Evolutionary conservation across 2,797 vertebrate species (phyloP), one percentile per base, ranked within the genome.

Genomic region (Chromis chromis): DNA sequence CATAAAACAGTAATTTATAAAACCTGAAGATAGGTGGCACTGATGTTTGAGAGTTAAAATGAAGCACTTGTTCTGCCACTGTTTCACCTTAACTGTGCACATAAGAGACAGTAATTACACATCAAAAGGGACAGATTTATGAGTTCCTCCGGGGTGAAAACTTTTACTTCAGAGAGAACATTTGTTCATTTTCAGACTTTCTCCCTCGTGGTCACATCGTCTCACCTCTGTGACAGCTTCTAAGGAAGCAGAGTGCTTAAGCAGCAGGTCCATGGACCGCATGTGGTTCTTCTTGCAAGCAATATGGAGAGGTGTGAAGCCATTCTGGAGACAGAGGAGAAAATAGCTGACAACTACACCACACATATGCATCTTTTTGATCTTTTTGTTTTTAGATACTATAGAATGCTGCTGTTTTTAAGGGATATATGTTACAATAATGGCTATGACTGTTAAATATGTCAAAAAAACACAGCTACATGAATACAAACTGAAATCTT

Each of bases 231-330:
- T 99, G 83, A 99, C 97, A 0, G 98, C 97, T 1, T 99, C 98
- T 0, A 98, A 95, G 60, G 97, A 98, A 42, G 98, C 97, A 0
- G 97, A 97, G 0, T 96, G 97, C 91, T 98, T 99, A 71, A 99
- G 93, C 76, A 99, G 95, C 81, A 99, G 94, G 81, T 99, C 98
- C 98, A 99, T 98, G 75, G 97, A 97, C 0, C 96, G 94, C 88
- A 97, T 94, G 81, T 99, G 98, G 93, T 98, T 99, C 93, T 99
- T 99, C 94, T 99, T 99, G 86, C 98, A 99, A 86, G 98, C 98
- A 0, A 99, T 99, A 65, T 99, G 98, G 48, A 99, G 94, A 22
- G 98, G 98, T 0, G 98, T 99, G 88, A 99, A 99, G 83, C 98
- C 98, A 0, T 99, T 99, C 98, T 99, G 87, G 63, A 75, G 48